Base-by-base conservation (phyloP, 2,888 invertebrate genomes). In the Acanthosepion pharaonis region DNA sequence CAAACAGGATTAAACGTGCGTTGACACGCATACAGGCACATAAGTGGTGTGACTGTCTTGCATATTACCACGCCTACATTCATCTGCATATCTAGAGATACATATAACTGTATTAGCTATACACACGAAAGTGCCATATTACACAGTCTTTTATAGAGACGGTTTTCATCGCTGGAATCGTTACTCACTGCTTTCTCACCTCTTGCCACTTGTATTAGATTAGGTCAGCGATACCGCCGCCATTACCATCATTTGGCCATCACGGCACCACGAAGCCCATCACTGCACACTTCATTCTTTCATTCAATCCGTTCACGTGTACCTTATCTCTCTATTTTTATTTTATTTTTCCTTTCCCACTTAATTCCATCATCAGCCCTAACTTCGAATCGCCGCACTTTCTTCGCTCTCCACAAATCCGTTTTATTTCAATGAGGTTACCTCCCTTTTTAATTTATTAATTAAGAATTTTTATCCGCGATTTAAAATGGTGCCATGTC, bases 391-490 rank as follows among this genome's bases (percentile, higher is more conserved):
- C 28, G 15, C 78, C n/a, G 9, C n/a, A 23, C 23, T 23, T 20
- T 23, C 59, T n/a, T n/a, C n/a, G 9, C 78, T 78, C n/a, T n/a
- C 15, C n/a, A 9, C 78, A 78, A 78, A 78, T n/a, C n/a, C 78
- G 33, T 59, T 59, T 59, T 59, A 59, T 59, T 59, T 59, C 78
- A n/a, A 15, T 15, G 15, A n/a, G n/a, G 11, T 78, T 33, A 15
- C 78, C 42, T 42, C 15, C 78, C 15, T 33, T 78, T 78, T 78
- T n/a, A 78, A 78, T 78, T 78, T 78, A n/a, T 78, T 78, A 78
- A 78, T 78, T 78, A 78, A 78, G 78, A 78, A 78, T 78, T 78
- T 78, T 78, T 78, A 78, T 78, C 78, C 78, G n/a, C 78, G 78
- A n/a, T 33, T 78, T 78, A 78, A 78, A n/a, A 78, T 33, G 78